Evolutionary conservation across 2,797 vertebrate genomes (phyloP).

Genomic region (Gila robusta): DNA sequence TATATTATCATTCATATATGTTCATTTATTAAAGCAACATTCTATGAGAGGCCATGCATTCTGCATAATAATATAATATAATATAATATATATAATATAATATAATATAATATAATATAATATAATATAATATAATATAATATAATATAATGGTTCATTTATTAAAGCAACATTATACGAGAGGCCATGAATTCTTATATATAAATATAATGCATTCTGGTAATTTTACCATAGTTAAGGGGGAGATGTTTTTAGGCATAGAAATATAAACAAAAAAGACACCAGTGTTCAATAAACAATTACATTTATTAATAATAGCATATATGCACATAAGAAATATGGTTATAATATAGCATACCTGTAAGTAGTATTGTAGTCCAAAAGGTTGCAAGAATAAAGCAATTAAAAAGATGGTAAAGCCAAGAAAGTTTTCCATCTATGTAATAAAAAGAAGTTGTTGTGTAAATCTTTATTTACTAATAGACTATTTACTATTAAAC

Average conservation of each 20-base stretch:
- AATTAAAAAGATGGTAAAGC: too few relatives aligned
- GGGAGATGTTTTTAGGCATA: neutral
- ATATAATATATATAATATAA: neutral
- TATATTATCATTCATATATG: neutral
- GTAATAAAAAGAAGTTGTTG: neutral
- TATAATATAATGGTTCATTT: neutral
- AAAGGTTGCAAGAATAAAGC: neutral
- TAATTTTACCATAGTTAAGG: neutral
- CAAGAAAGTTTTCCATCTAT: neutral
- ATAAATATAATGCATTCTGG: neutral
- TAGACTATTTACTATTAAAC: neutral
- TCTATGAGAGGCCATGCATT: neutral
- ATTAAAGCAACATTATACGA: neutral
- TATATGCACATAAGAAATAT: neutral
- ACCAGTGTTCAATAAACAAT: neutral
- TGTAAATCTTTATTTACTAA: too few relatives aligned
- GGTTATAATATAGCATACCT: neutral
- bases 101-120: neutral
- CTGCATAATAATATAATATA: too few relatives aligned
- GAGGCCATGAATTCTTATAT: neutral
- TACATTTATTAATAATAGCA: neutral
- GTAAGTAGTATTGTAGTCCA: neutral
- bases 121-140: too few relatives aligned
- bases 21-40: neutral
- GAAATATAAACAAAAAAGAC: neutral